A percentile compares a stretch with the other conserved stretches of the same genome.
Evolutionary conservation across 2,888 invertebrate species (phyloP).

Genomic region (Sarcophaga variegata): DNA sequence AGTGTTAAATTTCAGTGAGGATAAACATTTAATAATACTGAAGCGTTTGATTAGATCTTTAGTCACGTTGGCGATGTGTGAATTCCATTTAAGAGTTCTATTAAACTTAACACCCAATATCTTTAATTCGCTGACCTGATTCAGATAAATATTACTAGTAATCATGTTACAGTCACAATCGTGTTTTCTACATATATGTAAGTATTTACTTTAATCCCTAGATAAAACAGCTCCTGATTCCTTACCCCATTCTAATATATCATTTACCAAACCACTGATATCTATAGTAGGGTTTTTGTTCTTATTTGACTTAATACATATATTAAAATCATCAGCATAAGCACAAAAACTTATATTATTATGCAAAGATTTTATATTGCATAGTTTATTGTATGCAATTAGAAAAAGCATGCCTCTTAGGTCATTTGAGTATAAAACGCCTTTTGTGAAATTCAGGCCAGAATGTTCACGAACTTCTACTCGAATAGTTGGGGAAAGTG

Average conservation of each 20-base stretch:
- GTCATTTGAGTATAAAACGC: conserved; percentile 22
- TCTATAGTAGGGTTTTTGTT: too few relatives aligned
- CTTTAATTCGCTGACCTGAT: too few relatives aligned
- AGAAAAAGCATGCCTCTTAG: neutral
- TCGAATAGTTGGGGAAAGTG: conserved; percentile 8
- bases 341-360: too few relatives aligned
- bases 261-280: conserved; percentile 40
- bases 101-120: too few relatives aligned
- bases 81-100: too few relatives aligned
- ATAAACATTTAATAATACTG: conserved; percentile 40
- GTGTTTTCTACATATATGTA: conserved; percentile 65
- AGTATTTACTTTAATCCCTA: conserved; percentile 36
- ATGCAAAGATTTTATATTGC: too few relatives aligned
- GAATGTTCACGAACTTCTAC: conserved; percentile 13
- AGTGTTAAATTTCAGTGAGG: too few relatives aligned
- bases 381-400: too few relatives aligned
- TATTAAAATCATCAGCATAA: too few relatives aligned
- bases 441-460: conserved; percentile 13
- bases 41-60: conserved; percentile 13
- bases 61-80: too few relatives aligned
- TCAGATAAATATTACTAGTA: too few relatives aligned
- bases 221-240: conserved; percentile 61
- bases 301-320: too few relatives aligned
- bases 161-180: conserved; percentile 29
- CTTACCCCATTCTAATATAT: conserved; percentile 62